Base-by-base conservation (phyloP, 2,797 vertebrate genomes). In the Danio aesculapii region DNA sequence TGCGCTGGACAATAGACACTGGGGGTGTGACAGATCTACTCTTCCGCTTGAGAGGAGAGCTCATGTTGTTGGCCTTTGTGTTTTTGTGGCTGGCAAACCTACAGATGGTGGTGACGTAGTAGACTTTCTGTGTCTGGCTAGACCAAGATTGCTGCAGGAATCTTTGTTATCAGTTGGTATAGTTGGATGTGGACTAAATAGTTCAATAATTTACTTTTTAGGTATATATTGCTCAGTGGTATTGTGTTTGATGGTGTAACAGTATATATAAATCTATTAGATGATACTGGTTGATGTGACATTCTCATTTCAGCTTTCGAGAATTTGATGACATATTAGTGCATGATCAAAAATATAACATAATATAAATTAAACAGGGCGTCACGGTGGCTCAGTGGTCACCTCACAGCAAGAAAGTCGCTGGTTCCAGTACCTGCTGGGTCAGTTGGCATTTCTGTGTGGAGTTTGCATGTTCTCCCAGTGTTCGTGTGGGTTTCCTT, bases 1-100 rank as follows among this genome's bases (percentile, higher is more conserved):
- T 13, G 83, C 81, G 88, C 87, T 13, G 83, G 82, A 89, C 87
- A 89, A 88, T 85, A 84, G 86, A 86, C 70, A 82, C 78, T 77
- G 81, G 83, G 77, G 85, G 85, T 57, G 83, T 86, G 85, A 89
- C 87, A 88, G 86, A 89, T 88, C 87, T 83, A 59, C 69, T 86
- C 87, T 88, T 88, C 85, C 75, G 83, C 87, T 87, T 83, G 75
- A 88, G 79, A 71, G 75, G 77, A 86, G 79, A 64, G 50, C 80
- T 59, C n/a, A 44, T 67, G 83, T 46, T 59, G 75, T 75, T 53
- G 75, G 78, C 74, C 77, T 83, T 89, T 89, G 84, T 89, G 83
- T 72, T 72, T 82, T 10, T 64, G 78, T 57, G 44, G 58, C 82
- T 86, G 85, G 85, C 77, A 83, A 84, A 69, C 74, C 79, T 87